These are phyloP conservation scores for Cynaeus angustus DNA, from an alignment of 2,888 invertebrate species.

Conservation along the genomic window DNA sequence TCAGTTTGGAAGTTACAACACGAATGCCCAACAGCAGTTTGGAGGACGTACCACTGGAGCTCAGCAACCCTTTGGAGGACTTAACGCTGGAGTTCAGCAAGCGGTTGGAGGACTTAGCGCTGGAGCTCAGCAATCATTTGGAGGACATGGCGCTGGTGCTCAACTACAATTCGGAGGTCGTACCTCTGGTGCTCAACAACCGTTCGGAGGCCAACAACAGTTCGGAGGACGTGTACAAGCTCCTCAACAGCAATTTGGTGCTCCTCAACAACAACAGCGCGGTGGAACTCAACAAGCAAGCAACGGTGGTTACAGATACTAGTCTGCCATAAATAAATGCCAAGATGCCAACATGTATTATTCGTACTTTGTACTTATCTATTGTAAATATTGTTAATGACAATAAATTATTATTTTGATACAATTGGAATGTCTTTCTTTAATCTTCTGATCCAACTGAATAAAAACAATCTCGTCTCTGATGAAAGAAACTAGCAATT, in stretches of 20 bases:
- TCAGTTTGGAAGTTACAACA: slow-evolving; percentile 19
- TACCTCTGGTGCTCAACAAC: slow-evolving; percentile 18
- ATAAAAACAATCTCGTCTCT: no score
- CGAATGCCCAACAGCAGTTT: slow-evolving; percentile 16
- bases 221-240: slow-evolving; percentile 17
- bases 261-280: slow-evolving; percentile 3
- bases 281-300: slow-evolving; percentile 37
- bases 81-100: slow-evolving; percentile 7
- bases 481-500: no score
- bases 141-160: slow-evolving; percentile 17
- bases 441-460: no score
- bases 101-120: slow-evolving; percentile 13
- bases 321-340: slow-evolving; percentile 36
- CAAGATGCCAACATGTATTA: slow-evolving; percentile 33
- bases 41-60: slow-evolving; percentile 13
- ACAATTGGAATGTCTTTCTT: background rate
- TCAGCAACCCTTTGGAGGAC: slow-evolving; percentile 29
- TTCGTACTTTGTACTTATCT: slow-evolving; percentile 27
- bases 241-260: background rate
- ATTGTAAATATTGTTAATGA: slow-evolving; percentile 37
- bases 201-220: slow-evolving; percentile 27
- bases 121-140: slow-evolving; percentile 21
- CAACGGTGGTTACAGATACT: slow-evolving; percentile 58
- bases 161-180: slow-evolving; percentile 25
- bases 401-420: slow-evolving; percentile 49